phyloP scores from a whole-genome alignment of 2,113 vertebrate species.

The Falcunculus frontatus region DNA sequence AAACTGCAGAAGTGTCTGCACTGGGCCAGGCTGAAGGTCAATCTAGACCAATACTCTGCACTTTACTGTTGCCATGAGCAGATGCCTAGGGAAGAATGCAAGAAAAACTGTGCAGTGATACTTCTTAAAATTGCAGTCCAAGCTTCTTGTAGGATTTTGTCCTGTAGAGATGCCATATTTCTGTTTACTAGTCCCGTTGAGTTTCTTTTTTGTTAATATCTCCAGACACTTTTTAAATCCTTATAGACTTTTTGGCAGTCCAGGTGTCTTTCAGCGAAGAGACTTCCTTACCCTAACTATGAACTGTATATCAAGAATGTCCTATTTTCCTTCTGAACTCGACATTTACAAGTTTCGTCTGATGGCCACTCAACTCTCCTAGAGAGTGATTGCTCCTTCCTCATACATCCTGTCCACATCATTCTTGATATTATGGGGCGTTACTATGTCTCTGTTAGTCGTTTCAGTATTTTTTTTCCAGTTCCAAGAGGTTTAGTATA shows the following conservation, averaged over 20 bases:
- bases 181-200: neutral
- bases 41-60: neutral
- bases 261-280: neutral
- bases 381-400: neutral
- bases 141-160: neutral
- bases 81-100: neutral
- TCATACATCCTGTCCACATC: neutral
- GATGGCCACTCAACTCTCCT: neutral
- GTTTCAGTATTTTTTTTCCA: neutral
- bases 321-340: neutral
- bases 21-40: neutral
- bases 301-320: neutral
- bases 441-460: neutral
- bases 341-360: neutral
- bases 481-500: neutral
- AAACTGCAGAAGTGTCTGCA: neutral
- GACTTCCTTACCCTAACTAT: neutral
- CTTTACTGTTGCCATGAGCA: neutral
- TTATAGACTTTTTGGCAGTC: neutral
- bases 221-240: neutral
- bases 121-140: neutral
- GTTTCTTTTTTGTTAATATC: neutral
- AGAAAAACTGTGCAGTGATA: neutral
- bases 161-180: neutral
- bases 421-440: neutral